A percentile compares a stretch with the other conserved stretches of the same genome.
phyloP scores from a whole-genome alignment of 1,140 invertebrate genomes.

The Oscheius sp. region DNA sequence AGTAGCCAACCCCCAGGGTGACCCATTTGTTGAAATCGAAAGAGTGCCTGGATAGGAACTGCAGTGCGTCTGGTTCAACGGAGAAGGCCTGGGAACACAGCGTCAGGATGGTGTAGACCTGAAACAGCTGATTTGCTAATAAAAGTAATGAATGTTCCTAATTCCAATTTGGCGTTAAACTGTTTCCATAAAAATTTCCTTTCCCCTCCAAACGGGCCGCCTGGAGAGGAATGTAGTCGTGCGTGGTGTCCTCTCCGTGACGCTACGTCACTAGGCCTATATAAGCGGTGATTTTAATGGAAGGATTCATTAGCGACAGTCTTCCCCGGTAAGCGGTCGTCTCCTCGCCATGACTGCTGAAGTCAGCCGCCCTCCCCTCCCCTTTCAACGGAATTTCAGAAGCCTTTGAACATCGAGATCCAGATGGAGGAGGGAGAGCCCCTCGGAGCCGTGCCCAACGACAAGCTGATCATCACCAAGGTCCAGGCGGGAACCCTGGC shows the following conservation, averaged over 20 bases:
- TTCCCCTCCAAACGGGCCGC: background rate
- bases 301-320: too few relatives aligned
- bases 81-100: constrained; percentile 24
- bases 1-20: constrained; percentile 5
- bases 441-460: constrained; percentile 50
- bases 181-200: too few relatives aligned
- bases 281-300: too few relatives aligned
- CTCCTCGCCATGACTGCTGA: too few relatives aligned
- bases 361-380: too few relatives aligned
- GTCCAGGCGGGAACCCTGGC: constrained; percentile 47
- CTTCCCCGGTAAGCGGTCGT: too few relatives aligned
- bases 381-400: too few relatives aligned
- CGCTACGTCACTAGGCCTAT: too few relatives aligned
- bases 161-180: background rate
- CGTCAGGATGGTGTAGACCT: constrained; percentile 27
- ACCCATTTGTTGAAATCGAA: constrained; percentile 34
- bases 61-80: constrained; percentile 22
- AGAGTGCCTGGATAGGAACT: constrained; percentile 28
- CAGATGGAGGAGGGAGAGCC: constrained; percentile 49
- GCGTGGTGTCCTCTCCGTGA: too few relatives aligned
- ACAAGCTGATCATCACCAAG: constrained; percentile 47
- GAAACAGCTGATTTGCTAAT: too few relatives aligned
- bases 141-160: background rate
- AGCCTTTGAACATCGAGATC: constrained; percentile 36
- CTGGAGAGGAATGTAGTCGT: too few relatives aligned